Percentiles rank a stretch among this genome's conserved stretches.
Evolutionary conservation across 2,888 invertebrate genomes (phyloP).

Genomic region (Andrena bicolor): DNA sequence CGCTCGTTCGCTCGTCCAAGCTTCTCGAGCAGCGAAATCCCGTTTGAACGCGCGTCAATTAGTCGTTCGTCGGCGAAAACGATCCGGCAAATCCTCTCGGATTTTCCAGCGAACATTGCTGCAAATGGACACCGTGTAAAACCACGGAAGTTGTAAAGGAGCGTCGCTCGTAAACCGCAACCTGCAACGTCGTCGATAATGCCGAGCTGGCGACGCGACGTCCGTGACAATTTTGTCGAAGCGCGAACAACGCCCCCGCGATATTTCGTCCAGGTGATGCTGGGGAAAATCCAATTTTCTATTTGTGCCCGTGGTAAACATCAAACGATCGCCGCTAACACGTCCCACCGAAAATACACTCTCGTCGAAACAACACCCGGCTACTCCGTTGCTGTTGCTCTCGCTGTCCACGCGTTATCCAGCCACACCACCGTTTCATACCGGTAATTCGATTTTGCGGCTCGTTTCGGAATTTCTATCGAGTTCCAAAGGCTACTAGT

Average conservation of each 20-base stretch:
- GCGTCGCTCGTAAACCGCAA: constrained; percentile 34
- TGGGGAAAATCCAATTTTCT: constrained; percentile 38
- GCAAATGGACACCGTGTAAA: constrained; percentile 15
- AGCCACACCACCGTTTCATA: background rate
- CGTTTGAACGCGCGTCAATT: constrained; percentile 22
- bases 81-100: constrained; percentile 4
- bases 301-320: constrained; percentile 45
- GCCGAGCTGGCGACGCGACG: constrained; percentile 32
- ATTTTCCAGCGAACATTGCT: background rate
- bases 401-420: constrained; percentile 4
- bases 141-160: constrained; percentile 27
- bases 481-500: background rate
- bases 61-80: background rate
- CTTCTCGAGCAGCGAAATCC: background rate
- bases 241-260: constrained; percentile 13
- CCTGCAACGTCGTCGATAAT: constrained; percentile 39
- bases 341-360: constrained; percentile 14
- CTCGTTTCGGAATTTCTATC: constrained; percentile 15
- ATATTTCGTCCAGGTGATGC: constrained; percentile 10
- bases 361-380: constrained; percentile 2
- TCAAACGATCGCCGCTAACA: constrained; percentile 30
- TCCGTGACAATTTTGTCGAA: constrained; percentile 41
- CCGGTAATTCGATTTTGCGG: constrained; percentile 27
- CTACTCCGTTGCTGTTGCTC: constrained; percentile 21
- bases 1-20: background rate